These are phyloP conservation scores for Allobates femoralis DNA, from an alignment of 2,797 vertebrate species.

Conservation along the genomic window DNA sequence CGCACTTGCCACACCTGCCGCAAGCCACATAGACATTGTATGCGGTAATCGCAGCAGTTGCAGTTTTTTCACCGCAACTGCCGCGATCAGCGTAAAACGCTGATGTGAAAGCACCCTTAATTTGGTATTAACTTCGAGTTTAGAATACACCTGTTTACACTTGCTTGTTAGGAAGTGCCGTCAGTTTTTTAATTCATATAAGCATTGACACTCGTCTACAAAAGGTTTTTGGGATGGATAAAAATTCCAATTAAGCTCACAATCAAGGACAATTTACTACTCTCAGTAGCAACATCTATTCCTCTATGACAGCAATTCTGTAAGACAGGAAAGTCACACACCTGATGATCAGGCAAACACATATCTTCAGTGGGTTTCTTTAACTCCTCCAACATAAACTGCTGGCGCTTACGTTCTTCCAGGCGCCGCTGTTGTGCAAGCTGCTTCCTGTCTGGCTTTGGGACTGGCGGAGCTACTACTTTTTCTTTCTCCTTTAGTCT, in stretches of 20 bases:
- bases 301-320: neutral
- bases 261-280: too few species aligned
- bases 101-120: too few species aligned
- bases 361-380: conserved; percentile 96
- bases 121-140: too few species aligned
- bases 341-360: conserved; percentile 94
- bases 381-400: conserved; percentile 91
- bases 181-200: too few species aligned
- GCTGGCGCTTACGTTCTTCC: conserved; percentile 90
- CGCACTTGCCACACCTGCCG: too few species aligned
- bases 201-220: neutral
- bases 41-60: too few species aligned
- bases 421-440: conserved; percentile 83
- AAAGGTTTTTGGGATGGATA: neutral
- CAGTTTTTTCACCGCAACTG: too few species aligned
- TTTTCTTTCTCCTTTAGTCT: conserved; percentile 85
- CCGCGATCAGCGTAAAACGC: too few species aligned
- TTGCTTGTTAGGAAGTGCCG: too few species aligned
- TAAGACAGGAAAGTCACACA: conserved; percentile 58
- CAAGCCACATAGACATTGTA: too few species aligned
- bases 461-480: conserved; percentile 74
- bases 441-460: conserved; percentile 82
- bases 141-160: too few species aligned
- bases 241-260: neutral
- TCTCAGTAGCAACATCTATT: neutral